phyloP scores from a whole-genome alignment of 1,140 invertebrate genomes.

The Microplitis demolitor region DNA sequence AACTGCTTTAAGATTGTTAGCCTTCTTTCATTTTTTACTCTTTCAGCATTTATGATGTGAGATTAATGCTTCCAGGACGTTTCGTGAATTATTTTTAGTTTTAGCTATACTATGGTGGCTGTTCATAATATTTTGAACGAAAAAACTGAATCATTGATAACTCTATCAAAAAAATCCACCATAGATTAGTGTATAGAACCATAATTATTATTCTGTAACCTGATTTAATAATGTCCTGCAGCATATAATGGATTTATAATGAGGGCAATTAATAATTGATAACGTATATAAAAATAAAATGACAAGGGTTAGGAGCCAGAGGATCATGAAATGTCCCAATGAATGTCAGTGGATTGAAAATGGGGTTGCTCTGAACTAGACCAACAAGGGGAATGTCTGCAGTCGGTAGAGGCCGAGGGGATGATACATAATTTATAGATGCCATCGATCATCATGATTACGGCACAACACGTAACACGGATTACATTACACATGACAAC shows the following conservation, averaged over 20 bases:
- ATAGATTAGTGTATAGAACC: no score
- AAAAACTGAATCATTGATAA: no score
- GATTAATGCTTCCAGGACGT: no score
- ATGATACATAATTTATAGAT: conserved; percentile 59
- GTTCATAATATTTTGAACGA: no score
- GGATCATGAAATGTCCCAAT: conserved; percentile 46
- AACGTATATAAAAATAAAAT: conserved; percentile 59
- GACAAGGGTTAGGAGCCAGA: conserved; percentile 45
- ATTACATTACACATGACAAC: conserved; percentile 40
- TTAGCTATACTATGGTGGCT: no score
- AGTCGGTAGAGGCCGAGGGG: conserved; percentile 38
- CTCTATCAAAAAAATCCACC: no score
- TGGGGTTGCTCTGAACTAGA: conserved; percentile 31
- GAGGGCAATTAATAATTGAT: conserved; percentile 62
- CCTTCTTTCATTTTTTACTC: no score
- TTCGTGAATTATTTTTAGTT: no score
- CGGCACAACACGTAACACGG: no score
- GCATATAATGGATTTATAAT: conserved; percentile 57
- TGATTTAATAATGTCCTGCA: conserved; percentile 32
- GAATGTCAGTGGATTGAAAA: conserved; percentile 50
- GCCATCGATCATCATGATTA: conserved; percentile 56
- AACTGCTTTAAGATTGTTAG: no score
- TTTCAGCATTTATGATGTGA: no score
- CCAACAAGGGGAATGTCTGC: conserved; percentile 1
- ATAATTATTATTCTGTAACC: neutral